Evolutionary conservation across 1,140 invertebrate genomes (phyloP), one percentile per base, ranked within the genome.

Genomic region (Nasonia giraulti): DNA sequence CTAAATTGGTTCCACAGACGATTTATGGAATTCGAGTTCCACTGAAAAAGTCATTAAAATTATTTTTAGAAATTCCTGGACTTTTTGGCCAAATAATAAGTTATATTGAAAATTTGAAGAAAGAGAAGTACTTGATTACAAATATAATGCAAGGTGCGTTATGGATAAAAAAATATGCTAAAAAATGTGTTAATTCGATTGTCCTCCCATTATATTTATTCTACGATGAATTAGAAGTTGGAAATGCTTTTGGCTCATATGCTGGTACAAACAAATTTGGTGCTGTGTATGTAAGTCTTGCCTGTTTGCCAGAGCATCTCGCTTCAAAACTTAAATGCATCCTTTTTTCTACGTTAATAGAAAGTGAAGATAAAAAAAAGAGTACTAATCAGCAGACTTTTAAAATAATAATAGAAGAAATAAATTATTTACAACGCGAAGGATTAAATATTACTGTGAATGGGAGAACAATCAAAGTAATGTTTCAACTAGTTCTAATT

Each of bases 241-340:
- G 83, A 4, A 84, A 84, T 47, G 17, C 83, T 20, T 23, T 84
- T 7, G 83, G 83, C 0, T 47, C 79, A 66, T 80, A 86, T 68
- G 80, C 86, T 69, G 86, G 86, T 40, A 77, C 14, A 1, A 84
- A 84, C 27, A 84, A 84, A 47, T 84, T 79, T 47, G 75, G 62
- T 11, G 76, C 76, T 27, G 37, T 71, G 5, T 77, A 77, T 27
- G 82, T 31, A n/a, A 37, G 2, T 8, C 37, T 83, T 66, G 82
- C 82, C 5, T 74, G 71, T 14, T 37, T 74, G 12, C 71, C 71
- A 33, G 12, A n/a, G 5, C 6, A 74, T 37, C 10, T 74, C 0
- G 71, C 33, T 11, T 74, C 71, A 11, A 27, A 74, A 33, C 10
- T 74, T 8, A 74, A 14, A 14, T 31, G 27, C 27, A 74, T 74